Conservation (phyloP, 1,140 invertebrate species). For the Micrasema minimum region DNA sequence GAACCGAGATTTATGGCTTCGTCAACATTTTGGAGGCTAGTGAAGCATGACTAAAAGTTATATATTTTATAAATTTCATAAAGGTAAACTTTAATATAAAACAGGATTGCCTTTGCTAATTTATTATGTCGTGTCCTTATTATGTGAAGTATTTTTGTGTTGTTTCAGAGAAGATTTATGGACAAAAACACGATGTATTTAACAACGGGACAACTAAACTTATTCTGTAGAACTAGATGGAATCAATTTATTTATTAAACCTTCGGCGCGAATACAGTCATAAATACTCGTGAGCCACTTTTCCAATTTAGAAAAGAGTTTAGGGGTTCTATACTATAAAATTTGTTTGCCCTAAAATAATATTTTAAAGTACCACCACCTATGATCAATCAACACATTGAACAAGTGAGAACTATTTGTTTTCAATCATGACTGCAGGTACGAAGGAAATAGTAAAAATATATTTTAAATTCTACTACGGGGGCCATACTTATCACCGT, state of each 20-base stretch:
- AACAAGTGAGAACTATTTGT: no score
- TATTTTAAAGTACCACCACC: no score
- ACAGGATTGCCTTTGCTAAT: slow-evolving; percentile 25
- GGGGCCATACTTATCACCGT: no score
- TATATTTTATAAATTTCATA: slow-evolving; percentile 37
- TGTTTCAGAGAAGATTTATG: slow-evolving; percentile 9
- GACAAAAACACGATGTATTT: background rate
- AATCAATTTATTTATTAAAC: background rate
- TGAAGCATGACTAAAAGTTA: slow-evolving; percentile 23
- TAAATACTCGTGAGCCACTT: no score
- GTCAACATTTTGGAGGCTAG: background rate
- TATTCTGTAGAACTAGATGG: no score
- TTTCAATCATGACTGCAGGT: no score
- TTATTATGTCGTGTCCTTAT: slow-evolving; percentile 19
- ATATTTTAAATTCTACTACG: no score
- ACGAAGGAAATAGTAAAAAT: no score
- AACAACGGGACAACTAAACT: background rate
- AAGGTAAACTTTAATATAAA: slow-evolving; percentile 30
- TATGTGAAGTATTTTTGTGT: slow-evolving; percentile 13
- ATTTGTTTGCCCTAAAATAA: no score
- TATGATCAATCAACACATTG: no score
- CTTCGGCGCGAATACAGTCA: background rate
- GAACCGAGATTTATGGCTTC: slow-evolving; percentile 15
- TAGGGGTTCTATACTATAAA: no score
- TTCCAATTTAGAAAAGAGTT: no score